Base-by-base conservation (phyloP, 1,140 invertebrate species). In the Diachasmimorpha longicaudata region DNA sequence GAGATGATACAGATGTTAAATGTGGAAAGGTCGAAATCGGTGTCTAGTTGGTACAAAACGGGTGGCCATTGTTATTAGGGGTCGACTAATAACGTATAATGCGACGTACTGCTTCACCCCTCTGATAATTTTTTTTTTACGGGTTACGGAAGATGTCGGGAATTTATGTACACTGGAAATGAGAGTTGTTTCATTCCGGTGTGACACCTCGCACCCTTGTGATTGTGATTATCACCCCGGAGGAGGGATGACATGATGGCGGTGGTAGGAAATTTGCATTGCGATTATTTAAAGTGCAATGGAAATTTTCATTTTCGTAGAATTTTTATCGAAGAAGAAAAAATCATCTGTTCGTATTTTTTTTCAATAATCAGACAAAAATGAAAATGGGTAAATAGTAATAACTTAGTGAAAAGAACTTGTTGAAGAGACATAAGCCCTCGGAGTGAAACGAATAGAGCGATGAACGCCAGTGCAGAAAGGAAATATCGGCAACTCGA, bases 1-100 rank as follows among this genome's bases (percentile, higher is more conserved):
- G 66, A 19, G 80, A 85, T 87, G 86, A 87, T 87, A 87, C 86
- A 87, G 84, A 87, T 87, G 86, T 87, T 86, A 87, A 77, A 46
- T 71, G 71, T 48, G 67, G 72, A 78, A 71, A 75, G 74, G 70
- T 70, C 67, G 76, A 72, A 63, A 48, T 75, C 74, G 67, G 48
- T 67, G 69, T 72, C 69, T 74, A 68, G 55, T 70, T 68, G 58
- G 44, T 70, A 76, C 78, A 81, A 81, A 81, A 79, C 73, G 76
- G 69, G 70, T 70, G 74, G 39, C 68, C 76, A 79, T 78, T 78
- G 80, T 81, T 83, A 86, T 84, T 86, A 85, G 82, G 39, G 83
- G 81, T 82, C 84, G 80, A 77, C 85, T 88, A 88, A 87, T 87
- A 85, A 84, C 80, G 77, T 80, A 81, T 85, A 86, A 87, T 86